Evolutionary conservation across 2,888 invertebrate species (phyloP).

Genomic region (Sialis fuliginosa): DNA sequence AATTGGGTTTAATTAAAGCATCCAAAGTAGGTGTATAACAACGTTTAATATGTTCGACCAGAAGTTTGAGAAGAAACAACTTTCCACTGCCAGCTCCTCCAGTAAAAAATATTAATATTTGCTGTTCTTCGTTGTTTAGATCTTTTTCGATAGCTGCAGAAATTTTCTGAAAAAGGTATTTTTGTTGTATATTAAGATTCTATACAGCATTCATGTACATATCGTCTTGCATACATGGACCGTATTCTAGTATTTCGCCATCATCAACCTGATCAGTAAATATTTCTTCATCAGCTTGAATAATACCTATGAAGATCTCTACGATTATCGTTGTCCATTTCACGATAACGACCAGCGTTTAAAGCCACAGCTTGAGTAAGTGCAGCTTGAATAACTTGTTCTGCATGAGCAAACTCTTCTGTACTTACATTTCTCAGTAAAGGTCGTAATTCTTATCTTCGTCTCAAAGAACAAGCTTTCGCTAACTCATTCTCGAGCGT

Average conservation of each 20-base stretch:
- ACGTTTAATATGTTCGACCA: slow-evolving; percentile 14
- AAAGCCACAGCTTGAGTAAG: slow-evolving; percentile 10
- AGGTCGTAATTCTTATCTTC: slow-evolving; percentile 8
- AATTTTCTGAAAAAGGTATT: slow-evolving; percentile 5
- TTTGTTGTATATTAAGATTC: slow-evolving; percentile 9
- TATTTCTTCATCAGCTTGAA: too few relatives aligned
- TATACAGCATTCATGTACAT: slow-evolving; percentile 3
- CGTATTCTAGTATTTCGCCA: slow-evolving; percentile 1
- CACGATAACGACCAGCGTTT: slow-evolving; percentile 6
- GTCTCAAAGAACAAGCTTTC: slow-evolving; percentile 4
- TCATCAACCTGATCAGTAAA: slow-evolving; percentile 3
- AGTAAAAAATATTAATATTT: slow-evolving; percentile 14
- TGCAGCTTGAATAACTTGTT: slow-evolving; percentile 13
- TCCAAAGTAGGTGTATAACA: slow-evolving; percentile 5
- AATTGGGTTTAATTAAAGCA: slow-evolving; percentile 4
- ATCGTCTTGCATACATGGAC: slow-evolving; percentile 7
- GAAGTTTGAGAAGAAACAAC: slow-evolving; percentile 14
- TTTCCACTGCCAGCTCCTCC: slow-evolving; percentile 11
- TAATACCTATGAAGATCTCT: not conserved
- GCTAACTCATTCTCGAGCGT: slow-evolving; percentile 3
- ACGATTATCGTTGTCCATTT: slow-evolving; percentile 3
- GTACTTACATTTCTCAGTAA: slow-evolving; percentile 9
- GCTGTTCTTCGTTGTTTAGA: not conserved
- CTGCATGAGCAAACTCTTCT: slow-evolving; percentile 12
- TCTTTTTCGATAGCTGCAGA: slow-evolving; percentile 4